phyloP scores from a whole-genome alignment of 2,888 invertebrate species.

The Drosophila leonis region DNA sequence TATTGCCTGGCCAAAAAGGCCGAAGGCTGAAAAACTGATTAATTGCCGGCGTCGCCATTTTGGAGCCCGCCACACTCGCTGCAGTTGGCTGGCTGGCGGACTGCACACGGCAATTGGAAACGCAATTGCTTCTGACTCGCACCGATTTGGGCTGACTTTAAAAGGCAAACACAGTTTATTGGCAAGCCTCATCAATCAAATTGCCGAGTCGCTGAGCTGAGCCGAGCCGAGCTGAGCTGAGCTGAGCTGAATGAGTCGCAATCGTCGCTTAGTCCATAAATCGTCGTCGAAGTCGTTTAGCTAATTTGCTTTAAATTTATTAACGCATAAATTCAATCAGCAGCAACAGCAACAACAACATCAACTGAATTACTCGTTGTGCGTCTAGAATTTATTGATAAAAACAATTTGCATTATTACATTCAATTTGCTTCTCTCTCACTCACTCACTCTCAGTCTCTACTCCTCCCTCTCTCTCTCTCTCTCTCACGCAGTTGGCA shows the following conservation, averaged over 20 bases:
- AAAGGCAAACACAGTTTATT: conserved; percentile 14
- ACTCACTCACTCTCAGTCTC: not conserved
- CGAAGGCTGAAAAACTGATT: conserved; percentile 57
- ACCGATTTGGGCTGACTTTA: conserved; percentile 10
- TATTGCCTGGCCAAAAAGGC: conserved; percentile 45
- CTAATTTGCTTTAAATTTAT: conserved; percentile 79
- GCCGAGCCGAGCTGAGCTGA: not conserved
- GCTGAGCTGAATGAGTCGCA: conserved; percentile 11
- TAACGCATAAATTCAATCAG: conserved; percentile 78
- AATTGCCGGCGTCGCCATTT: conserved; percentile 56
- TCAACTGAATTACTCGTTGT: conserved; percentile 41
- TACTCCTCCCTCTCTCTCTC: not conserved
- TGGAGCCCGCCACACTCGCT: conserved; percentile 26
- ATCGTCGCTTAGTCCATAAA: conserved; percentile 61
- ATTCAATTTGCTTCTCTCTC: conserved; percentile 57
- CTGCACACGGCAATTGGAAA: conserved; percentile 2
- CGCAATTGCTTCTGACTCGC: conserved; percentile 9
- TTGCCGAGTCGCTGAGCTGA: conserved; percentile 1
- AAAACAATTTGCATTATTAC: conserved; percentile 81
- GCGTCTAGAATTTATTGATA: conserved; percentile 78
- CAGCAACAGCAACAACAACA: conserved; percentile 22
- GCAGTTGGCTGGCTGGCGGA: conserved; percentile 14
- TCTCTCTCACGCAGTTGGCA: not conserved
- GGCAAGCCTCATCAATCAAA: conserved; percentile 51
- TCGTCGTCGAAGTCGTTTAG: conserved; percentile 63